Conservation (phyloP, 1,140 invertebrate species). For the Aradophagus sp. region DNA sequence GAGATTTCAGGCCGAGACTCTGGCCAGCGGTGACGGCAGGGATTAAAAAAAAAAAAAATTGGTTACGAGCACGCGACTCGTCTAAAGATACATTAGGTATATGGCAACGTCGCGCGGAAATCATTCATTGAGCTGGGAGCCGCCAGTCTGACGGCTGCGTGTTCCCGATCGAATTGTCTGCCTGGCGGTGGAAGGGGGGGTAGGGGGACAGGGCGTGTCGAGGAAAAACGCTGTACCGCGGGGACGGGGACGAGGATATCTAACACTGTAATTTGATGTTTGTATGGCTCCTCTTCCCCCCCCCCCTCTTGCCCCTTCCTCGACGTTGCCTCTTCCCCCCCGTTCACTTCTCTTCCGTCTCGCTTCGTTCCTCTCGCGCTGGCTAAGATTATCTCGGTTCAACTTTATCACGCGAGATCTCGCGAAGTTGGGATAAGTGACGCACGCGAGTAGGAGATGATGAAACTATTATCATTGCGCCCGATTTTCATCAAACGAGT, state of each 20-base stretch:
- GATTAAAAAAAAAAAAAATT: slow-evolving; percentile 1
- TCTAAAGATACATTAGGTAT: slow-evolving; percentile 26
- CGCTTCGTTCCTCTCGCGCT: slow-evolving; percentile 3
- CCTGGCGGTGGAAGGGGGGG: slow-evolving; percentile 21
- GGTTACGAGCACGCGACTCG: slow-evolving; percentile 22
- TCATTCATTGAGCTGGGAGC: slow-evolving; percentile 72
- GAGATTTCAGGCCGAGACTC: too few species aligned
- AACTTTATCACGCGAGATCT: slow-evolving; percentile 39
- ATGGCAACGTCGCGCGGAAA: slow-evolving; percentile 65
- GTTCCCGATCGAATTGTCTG: slow-evolving; percentile 44
- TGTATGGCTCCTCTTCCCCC: slow-evolving; percentile 30
- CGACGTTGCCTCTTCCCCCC: slow-evolving; percentile 2
- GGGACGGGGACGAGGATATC: slow-evolving; percentile 10
- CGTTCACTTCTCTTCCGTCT: background rate
- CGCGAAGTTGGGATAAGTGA: slow-evolving; percentile 20
- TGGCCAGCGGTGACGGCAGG: background rate
- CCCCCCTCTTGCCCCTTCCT: background rate
- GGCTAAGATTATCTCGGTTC: slow-evolving; percentile 35
- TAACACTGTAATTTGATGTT: slow-evolving; percentile 52
- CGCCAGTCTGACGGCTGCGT: slow-evolving; percentile 58
- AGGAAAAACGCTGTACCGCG: slow-evolving; percentile 41
- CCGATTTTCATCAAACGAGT: too few species aligned
- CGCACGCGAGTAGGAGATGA: slow-evolving; percentile 21
- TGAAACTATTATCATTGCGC: too few species aligned
- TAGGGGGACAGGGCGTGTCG: slow-evolving; percentile 43